These are phyloP conservation scores for Rana temporaria DNA, from an alignment of 2,113 vertebrate species.

Conservation along the genomic window DNA sequence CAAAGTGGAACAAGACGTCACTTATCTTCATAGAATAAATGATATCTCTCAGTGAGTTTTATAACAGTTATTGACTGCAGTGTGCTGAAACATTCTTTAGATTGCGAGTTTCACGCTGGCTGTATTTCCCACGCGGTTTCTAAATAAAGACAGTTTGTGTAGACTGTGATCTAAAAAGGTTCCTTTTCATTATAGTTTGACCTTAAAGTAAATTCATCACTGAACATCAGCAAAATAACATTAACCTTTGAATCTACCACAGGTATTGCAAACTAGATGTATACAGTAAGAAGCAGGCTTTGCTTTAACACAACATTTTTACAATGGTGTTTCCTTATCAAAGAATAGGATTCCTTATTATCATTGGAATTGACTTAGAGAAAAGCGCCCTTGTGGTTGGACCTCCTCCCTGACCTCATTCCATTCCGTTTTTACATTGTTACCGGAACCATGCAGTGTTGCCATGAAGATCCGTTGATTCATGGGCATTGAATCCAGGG, in stretches of 20 bases:
- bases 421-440: too few species aligned
- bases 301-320: too few species aligned
- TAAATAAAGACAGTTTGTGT: conserved; percentile 11
- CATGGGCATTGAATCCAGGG: too few species aligned
- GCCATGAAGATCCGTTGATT: too few species aligned
- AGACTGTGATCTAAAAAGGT: neutral
- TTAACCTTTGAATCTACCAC: conserved; percentile 10
- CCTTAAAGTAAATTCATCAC: conserved; percentile 1
- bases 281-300: neutral
- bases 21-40: neutral
- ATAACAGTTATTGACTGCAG: conserved; percentile 15
- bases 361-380: too few species aligned
- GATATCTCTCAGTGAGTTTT: conserved; percentile 5
- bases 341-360: too few species aligned
- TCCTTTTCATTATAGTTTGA: conserved; percentile 10
- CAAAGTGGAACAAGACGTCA: neutral
- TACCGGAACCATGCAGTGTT: too few species aligned
- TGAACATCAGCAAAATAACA: conserved; percentile 17
- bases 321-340: too few species aligned
- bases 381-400: too few species aligned
- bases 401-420: too few species aligned
- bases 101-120: conserved; percentile 1
- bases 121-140: conserved; percentile 19
- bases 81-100: neutral
- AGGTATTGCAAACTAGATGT: neutral